Conservation (phyloP, 2,888 invertebrate genomes). For the Cyaniris semiargus region DNA sequence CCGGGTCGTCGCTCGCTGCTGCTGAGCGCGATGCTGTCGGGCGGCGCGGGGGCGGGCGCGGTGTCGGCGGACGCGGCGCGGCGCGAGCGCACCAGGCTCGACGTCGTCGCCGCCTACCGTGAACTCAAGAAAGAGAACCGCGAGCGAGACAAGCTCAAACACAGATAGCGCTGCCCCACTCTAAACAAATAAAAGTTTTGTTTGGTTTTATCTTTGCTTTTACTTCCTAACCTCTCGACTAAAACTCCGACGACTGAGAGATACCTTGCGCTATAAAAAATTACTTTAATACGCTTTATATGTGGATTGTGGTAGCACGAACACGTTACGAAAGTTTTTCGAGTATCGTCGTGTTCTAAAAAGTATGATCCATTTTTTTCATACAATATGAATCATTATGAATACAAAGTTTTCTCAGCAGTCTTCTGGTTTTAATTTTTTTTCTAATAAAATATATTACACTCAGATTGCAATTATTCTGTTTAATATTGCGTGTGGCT, state of each 20-base stretch:
- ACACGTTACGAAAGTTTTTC: not conserved
- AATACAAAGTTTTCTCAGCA: too few relatives aligned
- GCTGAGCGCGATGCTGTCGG: conserved; percentile 51
- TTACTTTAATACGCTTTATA: too few relatives aligned
- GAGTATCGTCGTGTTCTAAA: not conserved
- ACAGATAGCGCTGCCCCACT: not conserved
- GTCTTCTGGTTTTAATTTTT: too few relatives aligned
- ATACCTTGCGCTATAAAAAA: too few relatives aligned
- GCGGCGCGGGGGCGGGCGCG: conserved; percentile 36
- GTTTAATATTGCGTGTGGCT: not conserved
- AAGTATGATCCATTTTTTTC: too few relatives aligned
- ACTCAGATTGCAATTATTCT: too few relatives aligned
- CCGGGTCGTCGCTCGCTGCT: conserved; percentile 84
- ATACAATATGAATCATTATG: too few relatives aligned
- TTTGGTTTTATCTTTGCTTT: not conserved
- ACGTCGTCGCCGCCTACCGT: conserved; percentile 62
- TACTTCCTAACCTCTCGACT: not conserved
- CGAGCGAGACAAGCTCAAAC: conserved; percentile 17
- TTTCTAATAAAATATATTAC: too few relatives aligned
- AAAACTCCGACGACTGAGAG: not conserved
- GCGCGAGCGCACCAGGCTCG: conserved; percentile 47
- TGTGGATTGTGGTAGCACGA: too few relatives aligned
- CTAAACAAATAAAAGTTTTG: not conserved
- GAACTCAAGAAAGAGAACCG: conserved; percentile 49
- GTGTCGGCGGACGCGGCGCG: conserved; percentile 36